Evolutionary conservation across 2,888 invertebrate genomes (phyloP), one percentile per base, ranked within the genome.

Genomic region (Helobdella robusta): DNA sequence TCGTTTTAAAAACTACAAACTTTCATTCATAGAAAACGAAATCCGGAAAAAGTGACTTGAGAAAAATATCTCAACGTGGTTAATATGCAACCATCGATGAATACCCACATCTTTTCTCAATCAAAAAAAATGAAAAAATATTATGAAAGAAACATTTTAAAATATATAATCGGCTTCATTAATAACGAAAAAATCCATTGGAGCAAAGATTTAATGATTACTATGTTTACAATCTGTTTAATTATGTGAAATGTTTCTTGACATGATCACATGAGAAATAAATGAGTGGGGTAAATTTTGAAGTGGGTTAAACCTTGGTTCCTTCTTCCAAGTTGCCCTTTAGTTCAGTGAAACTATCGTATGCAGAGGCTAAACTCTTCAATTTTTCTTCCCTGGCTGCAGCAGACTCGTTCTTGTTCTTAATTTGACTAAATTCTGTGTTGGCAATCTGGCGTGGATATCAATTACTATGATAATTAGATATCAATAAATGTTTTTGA

Each of bases 311-410:
- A n/a, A 95, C 95, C 83, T 95, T 95, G 67, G 89, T 88, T 70
- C 98, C 98, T 82, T 98, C 98, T 75, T 87, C 85, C 70, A 98
- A 84, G 82, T 98, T 94, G 75, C 85, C 86, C 73, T 87, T 86
- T 70, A 98, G 83, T 79, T 95, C 92, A 76, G 87, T 87, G 82
- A 87, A 97, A 72, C 89, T 88, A 82, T 98, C 95, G 80, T 89
- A 88, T 56, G 93, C 93, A 52, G 88, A 85, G 32, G 92, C 91
- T 71, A 98, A 83, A 73, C 88, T 87, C 77, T 88, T 87, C 77
- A 94, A 84, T 75, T 89, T 85, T 23, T 83, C 82, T 77, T 93
- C 93, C 56, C 93, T 84, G 40, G 75, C 73, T 8, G 73, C 76
- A 11, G 73, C 77, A 83, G 84, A 83, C 69, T 85, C 83, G 60